phyloP scores from a whole-genome alignment of 2,797 vertebrate species.

The Chaunax sp. region DNA sequence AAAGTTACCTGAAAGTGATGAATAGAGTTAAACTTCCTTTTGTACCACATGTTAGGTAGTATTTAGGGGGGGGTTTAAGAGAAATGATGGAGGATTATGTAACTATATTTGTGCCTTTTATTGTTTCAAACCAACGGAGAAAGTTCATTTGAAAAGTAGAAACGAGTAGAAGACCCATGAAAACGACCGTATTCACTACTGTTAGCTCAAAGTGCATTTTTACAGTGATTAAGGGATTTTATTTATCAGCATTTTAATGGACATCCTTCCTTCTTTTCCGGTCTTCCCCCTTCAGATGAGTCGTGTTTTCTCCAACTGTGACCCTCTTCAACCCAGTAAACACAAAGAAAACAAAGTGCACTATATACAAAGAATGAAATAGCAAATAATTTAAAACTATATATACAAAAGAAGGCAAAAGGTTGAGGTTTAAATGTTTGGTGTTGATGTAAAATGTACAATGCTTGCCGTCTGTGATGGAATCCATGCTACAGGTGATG shows the following conservation, averaged over 20 bases:
- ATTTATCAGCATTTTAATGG: too few species aligned
- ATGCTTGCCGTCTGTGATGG: constrained; percentile 14
- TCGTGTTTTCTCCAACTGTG: constrained; percentile 12
- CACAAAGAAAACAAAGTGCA: constrained; percentile 40
- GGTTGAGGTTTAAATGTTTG: constrained; percentile 75
- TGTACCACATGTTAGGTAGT: neutral
- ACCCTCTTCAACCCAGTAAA: constrained; percentile 34
- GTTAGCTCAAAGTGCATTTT: too few species aligned
- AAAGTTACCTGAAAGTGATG: neutral
- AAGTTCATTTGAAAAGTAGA: too few species aligned
- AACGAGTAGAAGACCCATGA: too few species aligned
- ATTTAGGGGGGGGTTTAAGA: neutral
- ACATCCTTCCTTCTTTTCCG: constrained; percentile 6
- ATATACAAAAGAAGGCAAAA: constrained; percentile 81
- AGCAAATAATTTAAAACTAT: constrained; percentile 84
- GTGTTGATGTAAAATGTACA: constrained; percentile 41
- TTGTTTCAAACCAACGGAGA: too few species aligned
- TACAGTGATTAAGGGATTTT: too few species aligned
- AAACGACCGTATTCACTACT: too few species aligned
- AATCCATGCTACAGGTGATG: constrained; percentile 65
- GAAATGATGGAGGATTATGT: too few species aligned
- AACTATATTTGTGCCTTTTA: too few species aligned
- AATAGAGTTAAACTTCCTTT: constrained; percentile 3
- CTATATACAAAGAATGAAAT: constrained; percentile 72
- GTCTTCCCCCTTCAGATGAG: constrained; percentile 12